Evolutionary conservation across 2,797 vertebrate genomes (phyloP).

Genomic region (Aphelocoma californica): DNA sequence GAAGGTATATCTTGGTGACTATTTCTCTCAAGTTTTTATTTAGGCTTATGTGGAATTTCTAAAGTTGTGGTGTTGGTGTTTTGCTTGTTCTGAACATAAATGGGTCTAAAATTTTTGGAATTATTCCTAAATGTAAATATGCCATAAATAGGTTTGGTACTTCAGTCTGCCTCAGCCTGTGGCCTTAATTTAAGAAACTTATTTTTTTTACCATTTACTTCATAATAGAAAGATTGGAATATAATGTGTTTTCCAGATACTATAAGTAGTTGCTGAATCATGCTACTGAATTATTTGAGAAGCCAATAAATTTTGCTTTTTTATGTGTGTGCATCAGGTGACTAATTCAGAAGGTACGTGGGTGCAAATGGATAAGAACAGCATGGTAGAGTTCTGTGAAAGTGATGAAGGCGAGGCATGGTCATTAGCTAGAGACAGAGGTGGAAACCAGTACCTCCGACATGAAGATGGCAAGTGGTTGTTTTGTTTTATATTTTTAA

Average conservation of each 20-base stretch:
- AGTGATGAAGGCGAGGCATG: conserved; percentile 98
- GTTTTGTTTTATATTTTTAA: conserved; percentile 43
- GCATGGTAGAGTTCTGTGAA: conserved; percentile 99
- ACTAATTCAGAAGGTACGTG: conserved; percentile 96
- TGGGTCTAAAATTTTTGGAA: conserved; percentile 1
- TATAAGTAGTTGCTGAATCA: conserved; percentile 56
- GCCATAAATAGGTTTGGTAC: conserved; percentile 18
- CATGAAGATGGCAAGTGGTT: conserved; percentile 92
- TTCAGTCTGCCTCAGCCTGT: conserved; percentile 69
- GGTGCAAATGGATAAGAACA: conserved; percentile 99
- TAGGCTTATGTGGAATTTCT: background rate
- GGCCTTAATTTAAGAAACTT: conserved; percentile 77
- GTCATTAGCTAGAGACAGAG: conserved; percentile 96
- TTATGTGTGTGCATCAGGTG: conserved; percentile 87
- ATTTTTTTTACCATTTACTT: background rate
- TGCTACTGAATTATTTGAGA: conserved; percentile 23
- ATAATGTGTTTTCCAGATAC: conserved; percentile 27
- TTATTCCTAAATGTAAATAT: background rate
- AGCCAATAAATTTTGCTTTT: conserved; percentile 68
- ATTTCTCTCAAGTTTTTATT: background rate
- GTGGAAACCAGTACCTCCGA: conserved; percentile 96
- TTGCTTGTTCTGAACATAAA: conserved; percentile 27
- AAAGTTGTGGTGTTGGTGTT: conserved; percentile 16
- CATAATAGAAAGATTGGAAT: conserved; percentile 17
- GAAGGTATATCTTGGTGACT: background rate